Evolutionary conservation across 23 tunicate species (phyloP).

Genomic region (Corella eumyota): DNA sequence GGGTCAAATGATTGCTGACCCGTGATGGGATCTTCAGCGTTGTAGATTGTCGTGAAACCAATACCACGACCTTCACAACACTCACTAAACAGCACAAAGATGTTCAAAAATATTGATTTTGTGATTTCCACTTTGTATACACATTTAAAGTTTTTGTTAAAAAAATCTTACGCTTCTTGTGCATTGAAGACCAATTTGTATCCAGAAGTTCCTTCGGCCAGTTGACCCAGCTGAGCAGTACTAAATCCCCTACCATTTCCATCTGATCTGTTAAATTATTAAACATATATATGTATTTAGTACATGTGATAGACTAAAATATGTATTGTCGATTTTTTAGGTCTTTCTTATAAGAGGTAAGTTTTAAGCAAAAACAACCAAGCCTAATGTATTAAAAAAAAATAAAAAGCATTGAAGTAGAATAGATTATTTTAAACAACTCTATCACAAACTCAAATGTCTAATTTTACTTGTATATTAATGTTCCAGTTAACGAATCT

Average conservation of each 20-base stretch:
- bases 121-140: no score
- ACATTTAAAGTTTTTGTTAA: no score
- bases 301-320: no score
- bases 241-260: conserved; percentile 49
- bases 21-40: conserved; percentile 33
- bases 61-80: conserved; percentile 58
- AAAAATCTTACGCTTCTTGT: conserved; percentile 34
- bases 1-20: conserved; percentile 35
- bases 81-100: conserved; percentile 12
- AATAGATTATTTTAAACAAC: no score
- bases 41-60: conserved; percentile 63
- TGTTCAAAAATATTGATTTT: background rate
- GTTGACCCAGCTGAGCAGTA: conserved; percentile 65
- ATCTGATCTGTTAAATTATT: no score
- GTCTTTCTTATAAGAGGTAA: no score
- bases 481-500: conserved; percentile 27
- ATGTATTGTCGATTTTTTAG: background rate
- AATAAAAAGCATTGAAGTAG: no score
- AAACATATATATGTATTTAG: no score
- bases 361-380: no score
- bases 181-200: conserved; percentile 67
- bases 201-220: conserved; percentile 49
- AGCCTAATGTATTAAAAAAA: no score
- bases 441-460: no score
- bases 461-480: conserved; percentile 49